These are phyloP conservation scores for Heliconius eleuchia DNA, from an alignment of 1,140 invertebrate species.

Conservation along the genomic window DNA sequence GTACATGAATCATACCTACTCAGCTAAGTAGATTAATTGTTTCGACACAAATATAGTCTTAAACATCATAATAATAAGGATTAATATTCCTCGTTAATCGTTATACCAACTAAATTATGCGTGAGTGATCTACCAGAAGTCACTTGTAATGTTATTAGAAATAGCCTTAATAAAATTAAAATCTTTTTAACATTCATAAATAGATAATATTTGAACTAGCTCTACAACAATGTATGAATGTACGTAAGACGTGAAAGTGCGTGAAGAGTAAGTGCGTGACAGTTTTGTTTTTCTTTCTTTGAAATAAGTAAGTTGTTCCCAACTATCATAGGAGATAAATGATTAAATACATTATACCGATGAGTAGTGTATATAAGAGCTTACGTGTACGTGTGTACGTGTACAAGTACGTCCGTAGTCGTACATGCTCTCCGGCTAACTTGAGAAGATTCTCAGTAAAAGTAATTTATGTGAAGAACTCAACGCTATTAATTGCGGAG, in stretches of 20 bases:
- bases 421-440: not conserved
- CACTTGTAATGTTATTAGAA: not conserved
- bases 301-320: not conserved
- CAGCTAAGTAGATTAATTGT: not conserved
- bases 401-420: not conserved
- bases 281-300: no score
- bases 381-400: not conserved
- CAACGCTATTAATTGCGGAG: conserved; percentile 24
- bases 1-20: conserved; percentile 11
- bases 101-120: not conserved
- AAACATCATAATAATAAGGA: not conserved
- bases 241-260: no score
- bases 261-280: no score
- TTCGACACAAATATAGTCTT: not conserved
- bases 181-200: not conserved
- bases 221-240: no score
- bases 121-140: not conserved
- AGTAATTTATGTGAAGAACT: conserved; percentile 18
- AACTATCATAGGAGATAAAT: no score
- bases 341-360: not conserved
- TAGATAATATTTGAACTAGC: no score
- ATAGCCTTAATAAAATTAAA: not conserved
- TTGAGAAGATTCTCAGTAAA: conserved; percentile 5
- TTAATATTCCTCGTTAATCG: not conserved
- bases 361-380: not conserved